Percentiles rank a stretch among this genome's conserved stretches.
phyloP scores from a whole-genome alignment of 2,797 vertebrate species.

The Merluccius polli region DNA sequence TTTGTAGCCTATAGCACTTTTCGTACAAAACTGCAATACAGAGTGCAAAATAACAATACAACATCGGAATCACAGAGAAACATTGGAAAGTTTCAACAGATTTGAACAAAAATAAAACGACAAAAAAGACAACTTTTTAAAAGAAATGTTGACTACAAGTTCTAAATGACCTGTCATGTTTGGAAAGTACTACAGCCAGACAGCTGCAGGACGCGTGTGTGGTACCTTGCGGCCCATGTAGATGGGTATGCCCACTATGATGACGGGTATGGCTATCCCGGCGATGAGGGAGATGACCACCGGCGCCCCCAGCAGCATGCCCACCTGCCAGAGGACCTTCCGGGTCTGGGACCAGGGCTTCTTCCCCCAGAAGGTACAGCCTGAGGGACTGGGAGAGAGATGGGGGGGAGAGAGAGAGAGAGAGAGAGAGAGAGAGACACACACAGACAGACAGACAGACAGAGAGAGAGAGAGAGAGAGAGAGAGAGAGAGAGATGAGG shows the following conservation, averaged over 20 bases:
- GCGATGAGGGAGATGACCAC: constrained; percentile 85
- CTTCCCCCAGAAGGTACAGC: constrained; percentile 91
- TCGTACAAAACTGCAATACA: not conserved
- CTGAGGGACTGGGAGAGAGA: constrained; percentile 77
- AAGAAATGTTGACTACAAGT: no score
- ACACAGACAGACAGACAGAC: no score
- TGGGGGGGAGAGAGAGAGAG: not conserved
- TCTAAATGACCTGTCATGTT: no score
- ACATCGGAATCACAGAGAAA: not conserved
- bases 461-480: not conserved
- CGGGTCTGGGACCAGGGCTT: constrained; percentile 85
- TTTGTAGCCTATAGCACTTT: not conserved
- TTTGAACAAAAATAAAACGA: no score
- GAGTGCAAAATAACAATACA: not conserved
- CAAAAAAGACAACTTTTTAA: no score
- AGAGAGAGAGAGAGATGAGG: no score
- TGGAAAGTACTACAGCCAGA: no score
- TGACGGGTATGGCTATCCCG: constrained; percentile 84
- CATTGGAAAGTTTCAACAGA: not conserved
- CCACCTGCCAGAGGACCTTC: constrained; percentile 88
- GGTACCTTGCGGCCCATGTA: constrained; percentile 88
- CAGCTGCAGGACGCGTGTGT: not conserved
- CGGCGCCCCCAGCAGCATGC: constrained; percentile 85
- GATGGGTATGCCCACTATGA: constrained; percentile 85
- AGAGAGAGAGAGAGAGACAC: not conserved